These are phyloP conservation scores for Trissolcus japonicus DNA, from an alignment of 2,888 invertebrate genomes.

Conservation along the genomic window DNA sequence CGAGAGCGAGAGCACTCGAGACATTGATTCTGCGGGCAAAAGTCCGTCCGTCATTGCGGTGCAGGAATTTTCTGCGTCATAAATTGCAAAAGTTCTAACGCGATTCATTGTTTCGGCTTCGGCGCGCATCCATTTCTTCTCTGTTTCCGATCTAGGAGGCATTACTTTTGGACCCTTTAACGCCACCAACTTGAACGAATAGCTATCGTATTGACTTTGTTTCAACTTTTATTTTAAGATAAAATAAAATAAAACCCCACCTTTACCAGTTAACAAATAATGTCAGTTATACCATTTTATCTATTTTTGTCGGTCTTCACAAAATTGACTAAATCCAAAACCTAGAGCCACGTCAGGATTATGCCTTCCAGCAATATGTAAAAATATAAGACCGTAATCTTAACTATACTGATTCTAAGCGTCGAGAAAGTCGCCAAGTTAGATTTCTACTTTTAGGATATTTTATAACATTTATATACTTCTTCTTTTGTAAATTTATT, in stretches of 20 bases:
- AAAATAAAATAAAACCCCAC: too few relatives aligned
- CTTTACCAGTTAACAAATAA: too few relatives aligned
- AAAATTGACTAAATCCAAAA: too few relatives aligned
- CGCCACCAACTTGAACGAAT: constrained; percentile 39
- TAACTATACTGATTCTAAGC: too few relatives aligned
- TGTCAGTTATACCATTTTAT: too few relatives aligned
- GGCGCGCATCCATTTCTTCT: constrained; percentile 59
- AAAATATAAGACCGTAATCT: too few relatives aligned
- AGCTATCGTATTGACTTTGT: constrained; percentile 20
- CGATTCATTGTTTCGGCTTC: constrained; percentile 58
- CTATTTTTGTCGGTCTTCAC: neutral
- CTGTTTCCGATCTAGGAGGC: constrained; percentile 66
- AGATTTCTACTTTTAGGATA: too few relatives aligned
- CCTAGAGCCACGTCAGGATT: too few relatives aligned
- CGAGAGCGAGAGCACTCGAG: constrained; percentile 37
- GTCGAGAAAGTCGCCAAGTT: too few relatives aligned
- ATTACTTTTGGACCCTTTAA: constrained; percentile 44
- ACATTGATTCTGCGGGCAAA: constrained; percentile 33
- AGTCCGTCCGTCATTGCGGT: constrained; percentile 45
- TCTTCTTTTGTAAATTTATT: too few relatives aligned
- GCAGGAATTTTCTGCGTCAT: constrained; percentile 65
- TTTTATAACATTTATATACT: too few relatives aligned
- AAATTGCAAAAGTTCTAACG: constrained; percentile 70
- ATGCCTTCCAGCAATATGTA: too few relatives aligned
- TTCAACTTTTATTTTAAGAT: constrained; percentile 1